Evolutionary conservation across 1,140 invertebrate genomes (phyloP).

Genomic region (Hyles euphorbiae): DNA sequence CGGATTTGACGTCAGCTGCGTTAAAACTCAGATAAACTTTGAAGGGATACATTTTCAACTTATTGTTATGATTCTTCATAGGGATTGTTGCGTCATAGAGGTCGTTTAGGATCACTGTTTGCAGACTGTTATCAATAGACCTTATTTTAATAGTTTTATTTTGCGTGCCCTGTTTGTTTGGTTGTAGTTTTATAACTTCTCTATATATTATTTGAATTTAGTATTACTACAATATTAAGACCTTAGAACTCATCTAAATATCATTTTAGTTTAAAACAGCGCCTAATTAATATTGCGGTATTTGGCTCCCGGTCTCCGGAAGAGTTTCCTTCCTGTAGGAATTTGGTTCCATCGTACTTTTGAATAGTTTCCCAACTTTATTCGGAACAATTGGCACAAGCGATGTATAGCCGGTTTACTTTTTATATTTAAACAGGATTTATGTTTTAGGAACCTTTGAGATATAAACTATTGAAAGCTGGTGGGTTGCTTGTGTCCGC

Average conservation of each 20-base stretch:
- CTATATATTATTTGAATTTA: background rate
- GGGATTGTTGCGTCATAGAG: too few species aligned
- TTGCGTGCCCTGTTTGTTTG: background rate
- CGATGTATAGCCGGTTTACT: too few species aligned
- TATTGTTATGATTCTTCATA: too few species aligned
- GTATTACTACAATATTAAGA: background rate
- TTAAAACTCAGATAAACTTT: too few species aligned
- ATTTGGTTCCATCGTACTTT: constrained; percentile 17
- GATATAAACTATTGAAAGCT: too few species aligned
- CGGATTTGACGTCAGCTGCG: too few species aligned
- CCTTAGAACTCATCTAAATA: too few species aligned
- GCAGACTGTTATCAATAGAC: background rate
- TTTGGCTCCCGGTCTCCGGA: constrained; percentile 5
- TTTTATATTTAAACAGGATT: too few species aligned
- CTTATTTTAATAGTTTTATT: background rate
- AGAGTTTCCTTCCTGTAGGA: constrained; percentile 15
- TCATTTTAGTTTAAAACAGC: too few species aligned
- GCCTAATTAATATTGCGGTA: background rate
- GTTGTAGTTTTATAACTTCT: background rate
- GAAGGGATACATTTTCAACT: too few species aligned
- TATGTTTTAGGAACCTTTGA: too few species aligned
- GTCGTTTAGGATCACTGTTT: background rate
- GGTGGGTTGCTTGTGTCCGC: too few species aligned
- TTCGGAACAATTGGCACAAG: constrained; percentile 11
- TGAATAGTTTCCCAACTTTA: constrained; percentile 20